Conservation (phyloP, 30 jellyfish, hydroid and myxozoan genomes). For the Aurelia sp. region DNA sequence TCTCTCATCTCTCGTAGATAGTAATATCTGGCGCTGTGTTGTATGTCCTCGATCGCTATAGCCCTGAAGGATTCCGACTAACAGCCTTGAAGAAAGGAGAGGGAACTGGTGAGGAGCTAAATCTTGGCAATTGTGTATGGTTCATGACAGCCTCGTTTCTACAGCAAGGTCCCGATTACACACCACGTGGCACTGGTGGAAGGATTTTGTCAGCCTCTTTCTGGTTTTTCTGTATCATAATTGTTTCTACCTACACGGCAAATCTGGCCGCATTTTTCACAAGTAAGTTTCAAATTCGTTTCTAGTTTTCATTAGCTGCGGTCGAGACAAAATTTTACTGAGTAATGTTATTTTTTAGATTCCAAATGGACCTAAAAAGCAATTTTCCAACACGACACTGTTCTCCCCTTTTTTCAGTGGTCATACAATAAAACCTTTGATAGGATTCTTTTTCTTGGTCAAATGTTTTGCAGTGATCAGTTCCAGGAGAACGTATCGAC, state of each 20-base stretch:
- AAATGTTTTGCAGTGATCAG: no score
- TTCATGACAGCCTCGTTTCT: conserved; percentile 87
- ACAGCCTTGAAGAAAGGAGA: conserved; percentile 65
- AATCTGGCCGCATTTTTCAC: conserved; percentile 90
- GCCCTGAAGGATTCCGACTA: conserved; percentile 75
- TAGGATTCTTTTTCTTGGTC: no score
- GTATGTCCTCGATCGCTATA: conserved; percentile 79
- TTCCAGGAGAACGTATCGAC: no score
- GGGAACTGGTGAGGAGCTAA: conserved; percentile 80
- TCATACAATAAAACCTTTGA: no score
- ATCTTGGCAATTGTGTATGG: conserved; percentile 77
- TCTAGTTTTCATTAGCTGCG: no score
- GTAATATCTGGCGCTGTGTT: conserved; percentile 37
- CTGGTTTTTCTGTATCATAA: conserved; percentile 85
- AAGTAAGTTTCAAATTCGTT: conserved; percentile 22
- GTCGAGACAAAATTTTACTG: no score
- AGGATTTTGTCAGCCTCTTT: conserved; percentile 83
- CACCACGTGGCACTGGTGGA: conserved; percentile 87
- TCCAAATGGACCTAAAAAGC: no score
- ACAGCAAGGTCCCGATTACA: conserved; percentile 90
- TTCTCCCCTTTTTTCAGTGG: no score
- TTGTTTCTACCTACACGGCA: conserved; percentile 86
- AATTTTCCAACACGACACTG: no score
- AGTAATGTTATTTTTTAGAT: no score
- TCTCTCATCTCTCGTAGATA: conserved; percentile 12